Percentiles rank a stretch among this genome's conserved stretches.
Conservation (phyloP, 2,888 invertebrate species). For the Gibbula magus region DNA sequence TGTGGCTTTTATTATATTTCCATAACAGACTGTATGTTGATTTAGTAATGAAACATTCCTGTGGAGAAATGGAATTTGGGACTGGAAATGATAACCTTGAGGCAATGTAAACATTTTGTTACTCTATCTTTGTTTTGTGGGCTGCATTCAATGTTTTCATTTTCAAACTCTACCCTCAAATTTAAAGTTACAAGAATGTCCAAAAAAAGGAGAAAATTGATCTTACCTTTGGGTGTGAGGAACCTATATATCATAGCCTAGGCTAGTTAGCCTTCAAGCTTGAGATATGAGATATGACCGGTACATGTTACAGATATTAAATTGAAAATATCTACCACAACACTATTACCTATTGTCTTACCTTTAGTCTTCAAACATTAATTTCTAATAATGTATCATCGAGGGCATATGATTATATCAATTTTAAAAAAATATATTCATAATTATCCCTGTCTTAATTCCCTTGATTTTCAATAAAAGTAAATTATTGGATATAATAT, state of each 20-base stretch:
- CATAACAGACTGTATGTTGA: background rate
- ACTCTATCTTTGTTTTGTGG: background rate
- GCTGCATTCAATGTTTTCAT: no score
- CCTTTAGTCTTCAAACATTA: background rate
- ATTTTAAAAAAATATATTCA: background rate
- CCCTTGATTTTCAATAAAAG: no score
- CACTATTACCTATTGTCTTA: no score
- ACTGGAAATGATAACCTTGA: background rate
- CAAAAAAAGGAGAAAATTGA: background rate
- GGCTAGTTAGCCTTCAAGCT: no score
- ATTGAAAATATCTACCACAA: no score
- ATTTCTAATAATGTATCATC: background rate
- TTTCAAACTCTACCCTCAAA: background rate
- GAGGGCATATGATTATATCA: background rate
- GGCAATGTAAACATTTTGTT: background rate
- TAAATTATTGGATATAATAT: background rate
- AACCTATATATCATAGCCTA: no score
- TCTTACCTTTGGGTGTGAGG: no score
- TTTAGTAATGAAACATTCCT: background rate
- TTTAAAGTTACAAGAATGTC: background rate
- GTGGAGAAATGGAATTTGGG: background rate
- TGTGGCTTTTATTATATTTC: slow-evolving; percentile 1
- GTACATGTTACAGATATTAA: no score
- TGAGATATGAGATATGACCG: no score
- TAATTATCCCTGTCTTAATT: no score